phyloP scores from a whole-genome alignment of 1,140 invertebrate genomes.

The Pissodes strobi region DNA sequence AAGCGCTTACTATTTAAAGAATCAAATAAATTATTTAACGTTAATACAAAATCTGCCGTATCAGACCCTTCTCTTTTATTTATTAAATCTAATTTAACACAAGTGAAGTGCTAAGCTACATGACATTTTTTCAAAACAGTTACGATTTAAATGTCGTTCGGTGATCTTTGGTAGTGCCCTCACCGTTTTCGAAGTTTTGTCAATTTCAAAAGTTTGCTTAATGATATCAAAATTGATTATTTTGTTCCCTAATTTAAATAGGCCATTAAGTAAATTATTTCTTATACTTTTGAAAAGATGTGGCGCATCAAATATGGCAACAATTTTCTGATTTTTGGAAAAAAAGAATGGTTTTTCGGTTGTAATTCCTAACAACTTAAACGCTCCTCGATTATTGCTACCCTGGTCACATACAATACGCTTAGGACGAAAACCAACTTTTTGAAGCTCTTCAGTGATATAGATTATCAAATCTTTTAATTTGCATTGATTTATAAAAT shows the following conservation, averaged over 20 bases:
- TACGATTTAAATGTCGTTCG: no score
- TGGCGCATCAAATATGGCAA: slow-evolving; percentile 24
- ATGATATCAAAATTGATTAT: slow-evolving; percentile 28
- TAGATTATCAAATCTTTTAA: slow-evolving; percentile 7
- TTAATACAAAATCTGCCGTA: slow-evolving; percentile 42
- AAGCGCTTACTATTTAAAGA: no score
- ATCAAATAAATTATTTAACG: no score
- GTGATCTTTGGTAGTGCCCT: no score
- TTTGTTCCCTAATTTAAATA: background rate
- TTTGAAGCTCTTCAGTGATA: background rate
- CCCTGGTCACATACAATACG: slow-evolving; percentile 22
- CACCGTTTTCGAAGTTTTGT: slow-evolving; percentile 16
- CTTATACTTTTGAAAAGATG: slow-evolving; percentile 33
- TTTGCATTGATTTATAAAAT: background rate
- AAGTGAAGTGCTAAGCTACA: slow-evolving; percentile 19
- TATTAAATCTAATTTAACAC: slow-evolving; percentile 33
- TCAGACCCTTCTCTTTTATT: slow-evolving; percentile 25
- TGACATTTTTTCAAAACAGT: no score
- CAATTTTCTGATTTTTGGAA: slow-evolving; percentile 12
- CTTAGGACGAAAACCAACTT: background rate
- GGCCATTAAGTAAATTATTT: slow-evolving; percentile 29
- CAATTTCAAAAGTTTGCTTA: slow-evolving; percentile 28
- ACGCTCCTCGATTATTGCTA: slow-evolving; percentile 14
- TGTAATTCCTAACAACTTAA: slow-evolving; percentile 18
- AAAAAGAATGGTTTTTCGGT: slow-evolving; percentile 30